Percentiles rank a stretch among this genome's conserved stretches.
Evolutionary conservation across 2,888 invertebrate genomes (phyloP).

Genomic region (Leptinotarsa haldemani): DNA sequence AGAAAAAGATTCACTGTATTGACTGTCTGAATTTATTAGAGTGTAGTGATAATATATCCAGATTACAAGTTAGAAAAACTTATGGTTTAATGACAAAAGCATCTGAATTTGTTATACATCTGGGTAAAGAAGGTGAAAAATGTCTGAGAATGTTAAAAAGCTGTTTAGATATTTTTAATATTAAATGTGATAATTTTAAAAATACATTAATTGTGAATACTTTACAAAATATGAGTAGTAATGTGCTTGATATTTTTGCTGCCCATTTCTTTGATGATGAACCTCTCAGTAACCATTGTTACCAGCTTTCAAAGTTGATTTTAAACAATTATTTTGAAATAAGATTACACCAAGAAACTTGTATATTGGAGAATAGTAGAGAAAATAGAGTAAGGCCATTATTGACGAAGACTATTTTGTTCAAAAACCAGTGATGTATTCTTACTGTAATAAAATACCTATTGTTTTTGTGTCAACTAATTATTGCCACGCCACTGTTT

Average conservation of each 20-base stretch:
- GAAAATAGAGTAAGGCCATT: conserved; percentile 22
- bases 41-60: conserved; percentile 2
- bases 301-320: background rate
- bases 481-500: too few species aligned
- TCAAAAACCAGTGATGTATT: conserved; percentile 8
- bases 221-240: background rate
- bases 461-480: too few species aligned
- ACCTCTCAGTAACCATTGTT: conserved; percentile 21
- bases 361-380: conserved; percentile 17
- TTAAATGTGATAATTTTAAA: background rate
- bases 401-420: conserved; percentile 25
- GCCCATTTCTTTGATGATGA: conserved; percentile 24
- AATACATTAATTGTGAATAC: background rate
- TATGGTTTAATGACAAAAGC: conserved; percentile 20
- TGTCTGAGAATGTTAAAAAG: background rate
- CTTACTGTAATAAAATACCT: background rate
- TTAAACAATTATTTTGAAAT: conserved; percentile 34
- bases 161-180: background rate
- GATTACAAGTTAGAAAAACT: conserved; percentile 17
- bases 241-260: conserved; percentile 21
- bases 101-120: background rate
- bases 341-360: conserved; percentile 35
- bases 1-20: background rate
- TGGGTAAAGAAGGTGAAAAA: conserved; percentile 21
- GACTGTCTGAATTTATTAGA: conserved; percentile 16